These are phyloP conservation scores for Thripadectes ignobilis DNA, from an alignment of 2,797 vertebrate genomes.

Conservation along the genomic window DNA sequence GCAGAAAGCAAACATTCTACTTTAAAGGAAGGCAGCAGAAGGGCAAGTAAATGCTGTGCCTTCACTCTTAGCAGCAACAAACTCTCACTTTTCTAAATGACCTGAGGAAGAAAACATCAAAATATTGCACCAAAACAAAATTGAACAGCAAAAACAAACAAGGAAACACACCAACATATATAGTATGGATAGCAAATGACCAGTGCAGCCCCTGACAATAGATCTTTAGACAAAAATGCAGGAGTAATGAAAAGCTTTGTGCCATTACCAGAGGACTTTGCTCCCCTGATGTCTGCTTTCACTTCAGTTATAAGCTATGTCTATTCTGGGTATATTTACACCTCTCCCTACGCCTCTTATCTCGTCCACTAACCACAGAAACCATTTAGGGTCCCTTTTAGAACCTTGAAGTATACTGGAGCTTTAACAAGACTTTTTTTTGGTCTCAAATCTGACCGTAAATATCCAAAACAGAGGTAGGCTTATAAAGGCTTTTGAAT, in stretches of 20 bases:
- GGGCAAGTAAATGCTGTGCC: slow-evolving; percentile 38
- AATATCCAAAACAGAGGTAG: slow-evolving; percentile 71
- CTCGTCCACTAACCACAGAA: slow-evolving; percentile 25
- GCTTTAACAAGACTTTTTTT: slow-evolving; percentile 27
- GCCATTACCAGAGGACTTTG: slow-evolving; percentile 30
- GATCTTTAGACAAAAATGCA: slow-evolving; percentile 29
- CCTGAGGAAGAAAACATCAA: slow-evolving; percentile 73
- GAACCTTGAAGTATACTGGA: slow-evolving; percentile 26
- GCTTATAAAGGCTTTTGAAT: slow-evolving; percentile 62
- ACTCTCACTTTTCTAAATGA: slow-evolving; percentile 58
- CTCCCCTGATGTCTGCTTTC: slow-evolving; percentile 8
- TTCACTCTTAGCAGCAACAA: slow-evolving; percentile 63
- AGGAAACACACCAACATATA: slow-evolving; percentile 21
- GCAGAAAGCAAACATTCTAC: slow-evolving; percentile 58
- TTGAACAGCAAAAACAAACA: slow-evolving; percentile 47
- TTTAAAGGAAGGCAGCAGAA: slow-evolving; percentile 35
- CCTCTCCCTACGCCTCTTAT: not conserved
- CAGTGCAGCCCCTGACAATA: slow-evolving; percentile 10
- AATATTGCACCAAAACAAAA: slow-evolving; percentile 77
- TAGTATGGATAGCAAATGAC: slow-evolving; percentile 11
- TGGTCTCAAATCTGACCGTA: slow-evolving; percentile 29
- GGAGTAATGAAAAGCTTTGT: slow-evolving; percentile 48
- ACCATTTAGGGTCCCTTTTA: slow-evolving; percentile 24
- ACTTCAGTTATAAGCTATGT: slow-evolving; percentile 47
- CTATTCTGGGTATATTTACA: slow-evolving; percentile 50